phyloP scores from a whole-genome alignment of 2,113 vertebrate genomes.

The Rafetus swinhoei region DNA sequence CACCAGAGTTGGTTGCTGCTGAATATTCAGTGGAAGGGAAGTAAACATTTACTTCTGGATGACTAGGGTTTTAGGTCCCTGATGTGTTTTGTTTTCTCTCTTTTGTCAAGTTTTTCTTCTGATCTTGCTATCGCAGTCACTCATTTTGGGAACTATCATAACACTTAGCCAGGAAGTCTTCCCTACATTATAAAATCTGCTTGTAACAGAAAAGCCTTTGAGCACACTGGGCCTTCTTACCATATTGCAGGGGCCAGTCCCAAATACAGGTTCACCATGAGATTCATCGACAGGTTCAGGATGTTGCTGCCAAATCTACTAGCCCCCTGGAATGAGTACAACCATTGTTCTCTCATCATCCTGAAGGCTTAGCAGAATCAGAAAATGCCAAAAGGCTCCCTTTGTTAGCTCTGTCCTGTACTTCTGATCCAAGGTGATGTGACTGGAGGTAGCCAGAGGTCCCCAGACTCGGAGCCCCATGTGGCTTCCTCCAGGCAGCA shows the following conservation, averaged over 20 bases:
- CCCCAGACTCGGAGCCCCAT: too few relatives aligned
- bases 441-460: not conserved
- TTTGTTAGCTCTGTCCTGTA: not conserved
- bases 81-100: not conserved
- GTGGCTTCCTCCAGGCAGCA: too few relatives aligned
- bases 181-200: not conserved
- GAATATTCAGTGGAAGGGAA: not conserved
- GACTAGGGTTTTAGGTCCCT: not conserved
- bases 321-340: rapidly evolving
- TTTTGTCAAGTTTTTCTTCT: not conserved
- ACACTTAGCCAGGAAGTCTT: not conserved
- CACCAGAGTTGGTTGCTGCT: not conserved
- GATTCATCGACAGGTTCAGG: not conserved
- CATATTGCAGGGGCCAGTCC: not conserved
- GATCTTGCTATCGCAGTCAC: not conserved
- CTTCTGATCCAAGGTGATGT: not conserved
- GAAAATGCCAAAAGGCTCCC: not conserved
- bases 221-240: not conserved
- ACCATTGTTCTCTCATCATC: not conserved
- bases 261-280: not conserved
- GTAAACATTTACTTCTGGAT: not conserved
- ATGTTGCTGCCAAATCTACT: not conserved
- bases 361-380: not conserved
- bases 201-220: not conserved
- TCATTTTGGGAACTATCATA: not conserved